These are phyloP conservation scores for Stenurella melanura DNA, from an alignment of 2,888 invertebrate species.

Conservation along the genomic window DNA sequence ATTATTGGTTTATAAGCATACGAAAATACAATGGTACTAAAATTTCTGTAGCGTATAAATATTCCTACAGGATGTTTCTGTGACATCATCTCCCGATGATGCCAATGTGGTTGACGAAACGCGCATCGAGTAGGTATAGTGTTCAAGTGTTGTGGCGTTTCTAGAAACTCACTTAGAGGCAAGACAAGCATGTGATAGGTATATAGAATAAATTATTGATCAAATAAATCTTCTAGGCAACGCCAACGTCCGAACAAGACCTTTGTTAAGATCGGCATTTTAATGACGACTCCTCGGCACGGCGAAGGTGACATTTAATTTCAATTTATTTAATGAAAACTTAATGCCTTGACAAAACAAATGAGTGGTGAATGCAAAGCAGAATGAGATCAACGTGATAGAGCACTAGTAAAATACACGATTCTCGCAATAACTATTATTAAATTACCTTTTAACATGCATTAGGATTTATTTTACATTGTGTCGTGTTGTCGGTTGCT, in stretches of 20 bases:
- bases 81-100: no score
- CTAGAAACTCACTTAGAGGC: no score
- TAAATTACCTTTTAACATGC: conserved; percentile 49
- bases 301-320: conserved; percentile 46
- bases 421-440: conserved; percentile 47
- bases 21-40: no score
- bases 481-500: conserved; percentile 35
- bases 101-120: no score
- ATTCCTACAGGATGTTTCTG: no score
- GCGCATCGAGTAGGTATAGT: no score
- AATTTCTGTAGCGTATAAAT: no score
- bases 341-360: conserved; percentile 48
- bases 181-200: no score
- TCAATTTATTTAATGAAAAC: conserved; percentile 52
- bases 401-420: conserved; percentile 49
- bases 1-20: no score
- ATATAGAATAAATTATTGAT: no score
- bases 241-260: not conserved
- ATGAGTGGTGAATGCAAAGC: conserved; percentile 46
- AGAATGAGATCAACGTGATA: conserved; percentile 54
- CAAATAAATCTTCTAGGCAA: no score
- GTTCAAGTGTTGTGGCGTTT: no score
- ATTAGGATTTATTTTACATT: conserved; percentile 41
- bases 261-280: not conserved
- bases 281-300: conserved; percentile 9